These are phyloP conservation scores for Crossocerus cetratus DNA, from an alignment of 2,888 invertebrate species.

Conservation along the genomic window DNA sequence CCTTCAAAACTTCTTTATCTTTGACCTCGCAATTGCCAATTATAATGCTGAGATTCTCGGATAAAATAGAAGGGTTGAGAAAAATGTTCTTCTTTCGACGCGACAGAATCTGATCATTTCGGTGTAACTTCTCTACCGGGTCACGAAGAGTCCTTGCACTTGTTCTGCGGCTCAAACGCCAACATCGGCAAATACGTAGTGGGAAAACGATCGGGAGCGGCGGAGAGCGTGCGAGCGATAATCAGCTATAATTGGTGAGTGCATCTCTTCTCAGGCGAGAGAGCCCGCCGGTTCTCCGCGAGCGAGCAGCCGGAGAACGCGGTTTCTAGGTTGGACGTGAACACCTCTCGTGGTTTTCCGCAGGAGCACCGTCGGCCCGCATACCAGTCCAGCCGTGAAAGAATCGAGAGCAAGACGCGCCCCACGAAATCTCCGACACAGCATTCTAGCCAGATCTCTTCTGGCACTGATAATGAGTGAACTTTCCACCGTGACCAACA, in stretches of 20 bases:
- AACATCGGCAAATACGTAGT: background rate
- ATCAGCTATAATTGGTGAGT: conserved; percentile 50
- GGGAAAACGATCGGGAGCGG: conserved; percentile 1
- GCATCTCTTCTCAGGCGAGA: no score
- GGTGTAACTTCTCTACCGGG: no score
- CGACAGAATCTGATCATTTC: no score
- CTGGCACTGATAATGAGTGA: no score
- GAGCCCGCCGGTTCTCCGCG: conserved; percentile 14
- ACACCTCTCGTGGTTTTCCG: conserved; percentile 60
- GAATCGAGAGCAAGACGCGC: conserved; percentile 66
- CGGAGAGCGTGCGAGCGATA: conserved; percentile 53
- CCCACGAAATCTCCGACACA: conserved; percentile 36
- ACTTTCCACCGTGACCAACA: no score
- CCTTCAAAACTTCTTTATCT: no score
- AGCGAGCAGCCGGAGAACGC: conserved; percentile 58
- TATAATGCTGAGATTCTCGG: no score
- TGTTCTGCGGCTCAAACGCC: background rate
- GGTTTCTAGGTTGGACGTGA: conserved; percentile 72
- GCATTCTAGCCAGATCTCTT: no score
- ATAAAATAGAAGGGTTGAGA: no score
- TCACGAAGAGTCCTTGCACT: background rate
- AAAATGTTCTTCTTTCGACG: no score
- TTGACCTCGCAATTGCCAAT: no score
- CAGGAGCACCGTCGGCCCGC: conserved; percentile 64
- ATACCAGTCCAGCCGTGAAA: conserved; percentile 72